Evolutionary conservation across 2,797 vertebrate genomes (phyloP), one percentile per base, ranked within the genome.

Genomic region (Astyanax mexicanus): DNA sequence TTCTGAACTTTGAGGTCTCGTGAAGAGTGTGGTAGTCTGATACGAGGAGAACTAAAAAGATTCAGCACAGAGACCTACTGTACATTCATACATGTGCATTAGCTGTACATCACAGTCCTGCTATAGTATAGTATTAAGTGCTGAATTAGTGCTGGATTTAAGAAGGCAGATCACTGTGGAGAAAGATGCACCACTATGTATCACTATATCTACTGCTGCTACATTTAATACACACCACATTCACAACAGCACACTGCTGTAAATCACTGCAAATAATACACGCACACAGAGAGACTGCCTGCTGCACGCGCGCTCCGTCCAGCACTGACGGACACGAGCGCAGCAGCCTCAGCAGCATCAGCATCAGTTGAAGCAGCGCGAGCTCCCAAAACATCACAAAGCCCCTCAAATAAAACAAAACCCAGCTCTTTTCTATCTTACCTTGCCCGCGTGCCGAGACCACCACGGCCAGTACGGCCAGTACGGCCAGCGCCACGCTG

Each of bases 351-450:
- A n/a, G n/a, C n/a, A n/a, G n/a, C n/a, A n/a, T n/a, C n/a, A n/a
- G n/a, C n/a, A n/a, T n/a, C n/a, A n/a, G n/a, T n/a, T n/a, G n/a
- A n/a, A n/a, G n/a, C n/a, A 72, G 35, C 47, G 44, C 49, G 61
- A 42, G 72, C 21, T 5, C 40, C 15, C 32, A 9, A 51, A 74
- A 75, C 37, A 32, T 32, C 29, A 37, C 4, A 6, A 3, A 27
- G 15, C 25, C 11, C 51, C 40, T 7, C 42, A 27, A n/a, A 42
- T 13, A 17, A 37, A 35, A 79, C 57, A 57, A 66, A 69, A 72
- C 25, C 67, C 49, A 75, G 54, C 64, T 76, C 89, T n/a, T n/a
- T n/a, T n/a, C n/a, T n/a, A n/a, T n/a, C n/a, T 88, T 93, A 94
- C 93, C 93, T 91, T 86, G 69, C 49, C 75, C 86, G 69, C 77